Evolutionary conservation across 2,113 vertebrate genomes (phyloP).

Genomic region (Numenius arquata): DNA sequence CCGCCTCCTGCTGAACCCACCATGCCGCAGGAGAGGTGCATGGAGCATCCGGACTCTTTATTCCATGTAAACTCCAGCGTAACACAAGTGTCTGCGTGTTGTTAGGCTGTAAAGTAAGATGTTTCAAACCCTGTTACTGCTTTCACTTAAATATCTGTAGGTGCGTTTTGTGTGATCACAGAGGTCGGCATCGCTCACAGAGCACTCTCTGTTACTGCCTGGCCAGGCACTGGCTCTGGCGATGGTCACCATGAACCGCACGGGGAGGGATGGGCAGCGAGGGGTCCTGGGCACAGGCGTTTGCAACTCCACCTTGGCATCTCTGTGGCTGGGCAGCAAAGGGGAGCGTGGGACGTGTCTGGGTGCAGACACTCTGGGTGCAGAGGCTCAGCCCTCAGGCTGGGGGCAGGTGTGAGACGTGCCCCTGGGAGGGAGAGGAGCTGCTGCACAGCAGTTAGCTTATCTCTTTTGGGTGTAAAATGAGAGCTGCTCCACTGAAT

Average conservation of each 20-base stretch:
- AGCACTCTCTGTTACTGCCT: rapidly evolving
- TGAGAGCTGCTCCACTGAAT: not conserved
- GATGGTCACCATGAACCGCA: rapidly evolving
- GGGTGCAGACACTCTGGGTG: not conserved
- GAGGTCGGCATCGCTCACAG: rapidly evolving
- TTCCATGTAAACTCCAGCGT: not conserved
- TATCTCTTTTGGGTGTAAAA: not conserved
- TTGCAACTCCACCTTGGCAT: not conserved
- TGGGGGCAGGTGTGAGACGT: rapidly evolving
- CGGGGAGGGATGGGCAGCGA: not conserved
- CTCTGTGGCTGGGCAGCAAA: not conserved
- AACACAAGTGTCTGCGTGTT: not conserved
- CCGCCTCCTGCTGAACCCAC: not conserved
- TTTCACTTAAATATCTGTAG: not conserved
- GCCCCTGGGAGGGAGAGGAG: not conserved
- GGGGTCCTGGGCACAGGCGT: not conserved
- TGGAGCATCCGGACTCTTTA: not conserved
- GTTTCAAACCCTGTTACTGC: not conserved
- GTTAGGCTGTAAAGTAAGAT: not conserved
- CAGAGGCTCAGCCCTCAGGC: not conserved
- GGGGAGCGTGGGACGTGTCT: not conserved
- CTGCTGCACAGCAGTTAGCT: not conserved
- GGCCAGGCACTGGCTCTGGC: not conserved
- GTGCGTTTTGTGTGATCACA: not conserved
- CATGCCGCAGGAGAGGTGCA: not conserved